These are phyloP conservation scores for Loripinus fragilis DNA, from an alignment of 2,888 invertebrate genomes.

Conservation along the genomic window DNA sequence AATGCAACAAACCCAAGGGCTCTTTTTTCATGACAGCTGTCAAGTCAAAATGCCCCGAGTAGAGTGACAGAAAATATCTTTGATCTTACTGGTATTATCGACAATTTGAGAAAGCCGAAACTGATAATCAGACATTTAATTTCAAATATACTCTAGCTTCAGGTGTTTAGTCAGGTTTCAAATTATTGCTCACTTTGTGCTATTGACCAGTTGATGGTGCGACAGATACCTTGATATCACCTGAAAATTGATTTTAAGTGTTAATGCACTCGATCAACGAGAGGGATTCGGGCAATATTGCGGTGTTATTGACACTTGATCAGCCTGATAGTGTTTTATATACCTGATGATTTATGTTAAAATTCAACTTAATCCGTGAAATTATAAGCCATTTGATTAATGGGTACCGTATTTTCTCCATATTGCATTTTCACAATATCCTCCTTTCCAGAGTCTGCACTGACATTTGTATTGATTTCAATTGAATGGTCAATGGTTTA, in stretches of 20 bases:
- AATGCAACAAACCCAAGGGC: too few species aligned
- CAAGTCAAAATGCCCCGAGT: neutral
- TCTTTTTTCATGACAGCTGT: too few species aligned
- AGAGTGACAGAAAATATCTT: neutral
- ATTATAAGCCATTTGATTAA: too few species aligned
- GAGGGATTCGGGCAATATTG: neutral
- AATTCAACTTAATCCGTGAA: too few species aligned
- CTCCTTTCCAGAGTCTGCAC: too few species aligned
- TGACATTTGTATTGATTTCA: too few species aligned
- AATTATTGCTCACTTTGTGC: neutral
- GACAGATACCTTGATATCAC: neutral
- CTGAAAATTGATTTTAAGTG: neutral
- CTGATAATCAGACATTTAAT: constrained; percentile 8
- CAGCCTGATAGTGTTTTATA: neutral
- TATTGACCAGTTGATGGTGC: neutral
- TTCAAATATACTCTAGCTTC: neutral
- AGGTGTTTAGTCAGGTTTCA: constrained; percentile 3
- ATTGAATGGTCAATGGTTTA: too few species aligned
- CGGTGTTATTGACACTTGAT: constrained; percentile 6
- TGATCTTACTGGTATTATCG: neutral
- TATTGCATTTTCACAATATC: too few species aligned
- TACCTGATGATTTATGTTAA: neutral
- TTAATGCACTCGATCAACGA: neutral
- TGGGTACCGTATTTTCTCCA: too few species aligned
- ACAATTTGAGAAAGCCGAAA: neutral